Percentiles rank a stretch among this genome's conserved stretches.
phyloP scores from a whole-genome alignment of 2,797 vertebrate genomes.

The Menidia menidia region DNA sequence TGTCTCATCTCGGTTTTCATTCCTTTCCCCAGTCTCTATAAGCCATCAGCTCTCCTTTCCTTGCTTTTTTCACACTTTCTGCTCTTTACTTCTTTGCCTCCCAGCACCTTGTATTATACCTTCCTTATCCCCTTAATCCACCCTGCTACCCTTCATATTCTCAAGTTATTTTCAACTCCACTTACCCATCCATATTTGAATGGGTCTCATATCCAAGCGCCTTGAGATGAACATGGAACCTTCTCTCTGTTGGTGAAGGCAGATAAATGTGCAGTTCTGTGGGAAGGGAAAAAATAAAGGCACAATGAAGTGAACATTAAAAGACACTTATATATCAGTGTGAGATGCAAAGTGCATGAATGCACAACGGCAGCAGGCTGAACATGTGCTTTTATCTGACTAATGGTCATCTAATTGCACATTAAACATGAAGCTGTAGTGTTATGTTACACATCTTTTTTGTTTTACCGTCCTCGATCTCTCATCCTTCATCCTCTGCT shows the following conservation, averaged over 20 bases:
- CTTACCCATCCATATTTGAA: slow-evolving; percentile 35
- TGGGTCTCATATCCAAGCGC: slow-evolving; percentile 45
- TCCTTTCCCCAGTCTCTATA: slow-evolving; percentile 17
- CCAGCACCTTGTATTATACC: slow-evolving; percentile 51
- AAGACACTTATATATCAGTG: slow-evolving; percentile 33
- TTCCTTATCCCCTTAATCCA: slow-evolving; percentile 61
- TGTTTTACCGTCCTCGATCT: background rate
- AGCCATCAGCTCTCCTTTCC: background rate
- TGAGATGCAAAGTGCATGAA: slow-evolving; percentile 37
- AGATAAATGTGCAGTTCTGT: slow-evolving; percentile 4
- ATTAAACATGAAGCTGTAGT: slow-evolving; percentile 29
- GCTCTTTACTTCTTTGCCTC: slow-evolving; percentile 37
- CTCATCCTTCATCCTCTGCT: slow-evolving; percentile 23
- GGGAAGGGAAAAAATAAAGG: slow-evolving; percentile 17
- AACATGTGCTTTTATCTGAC: slow-evolving; percentile 43
- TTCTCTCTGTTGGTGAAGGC: slow-evolving; percentile 5
- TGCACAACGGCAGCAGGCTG: slow-evolving; percentile 25
- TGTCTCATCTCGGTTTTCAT: slow-evolving; percentile 42
- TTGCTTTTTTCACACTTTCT: background rate
- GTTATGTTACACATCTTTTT: slow-evolving; percentile 9
- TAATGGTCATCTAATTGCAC: slow-evolving; percentile 52
- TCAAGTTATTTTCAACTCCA: slow-evolving; percentile 45
- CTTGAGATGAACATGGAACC: slow-evolving; percentile 34
- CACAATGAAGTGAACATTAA: slow-evolving; percentile 20
- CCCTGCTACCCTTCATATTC: slow-evolving; percentile 40